Evolutionary conservation across 2,113 vertebrate species (phyloP), one percentile per base, ranked within the genome.

Genomic region (Corythornis cristatus): DNA sequence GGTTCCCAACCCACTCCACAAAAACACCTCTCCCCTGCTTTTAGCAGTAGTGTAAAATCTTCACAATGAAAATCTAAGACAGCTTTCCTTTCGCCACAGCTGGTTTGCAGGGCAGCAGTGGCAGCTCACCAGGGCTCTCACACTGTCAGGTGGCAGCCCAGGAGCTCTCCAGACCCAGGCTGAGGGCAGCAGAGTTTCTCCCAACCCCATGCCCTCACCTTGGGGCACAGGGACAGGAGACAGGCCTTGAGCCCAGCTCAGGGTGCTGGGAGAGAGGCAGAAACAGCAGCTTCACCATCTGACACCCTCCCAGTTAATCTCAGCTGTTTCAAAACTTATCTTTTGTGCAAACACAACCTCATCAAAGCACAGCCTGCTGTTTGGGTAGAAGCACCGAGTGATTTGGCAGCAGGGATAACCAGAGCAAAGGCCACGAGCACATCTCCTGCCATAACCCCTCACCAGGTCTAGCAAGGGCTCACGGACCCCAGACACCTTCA

Each of bases 311-410:
- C 58, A 21, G 57, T 8, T n/a, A 45, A 58, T 33, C 53, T 37
- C n/a, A 31, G 57, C 57, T 53, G 46, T 73, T 95, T 88, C 87
- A 66, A 75, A 86, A 92, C 29, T 37, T 16, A 18, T 35, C 57
- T 84, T 83, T 23, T 74, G 61, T 37, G 60, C 17, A 81, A 82
- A n/a, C 31, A n/a, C 13, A 42, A 29, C 35, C 43, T 45, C 53
- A 42, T 23, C 17, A 35, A 62, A 6, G 28, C 3, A 33, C 46
- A 5, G 6, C 3, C 0, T 10, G 19, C 8, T 19, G 12, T 18
- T 45, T 65, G 37, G 51, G 60, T 11, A 35, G 35, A 19, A 65
- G 54, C 3, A n/a, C 2, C 0, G 19, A 13, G 3, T 15, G 79
- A 56, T 25, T 7, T 87, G 83, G 58, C 90, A 84, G 6, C 56